Conservation (phyloP, 2,888 invertebrate genomes). For the Piscicola geometra region DNA sequence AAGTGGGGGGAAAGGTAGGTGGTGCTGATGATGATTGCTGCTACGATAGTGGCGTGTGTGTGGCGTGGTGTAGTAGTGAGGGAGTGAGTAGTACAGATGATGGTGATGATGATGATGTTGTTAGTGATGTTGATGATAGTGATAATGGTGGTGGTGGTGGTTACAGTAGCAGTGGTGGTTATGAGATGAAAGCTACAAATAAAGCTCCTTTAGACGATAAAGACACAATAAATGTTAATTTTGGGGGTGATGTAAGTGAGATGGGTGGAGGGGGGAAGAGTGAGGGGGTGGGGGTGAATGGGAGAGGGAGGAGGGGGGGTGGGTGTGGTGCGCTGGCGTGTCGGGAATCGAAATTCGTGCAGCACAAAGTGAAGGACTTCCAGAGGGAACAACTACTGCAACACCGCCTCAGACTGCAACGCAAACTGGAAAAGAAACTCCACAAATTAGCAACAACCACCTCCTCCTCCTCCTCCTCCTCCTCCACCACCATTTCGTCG, state of each 20-base stretch:
- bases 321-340: not conserved
- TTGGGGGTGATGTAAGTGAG: not conserved
- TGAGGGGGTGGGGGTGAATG: not conserved
- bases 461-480: not conserved
- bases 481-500: not conserved
- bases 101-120: not conserved
- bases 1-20: too few species aligned
- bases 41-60: too few species aligned
- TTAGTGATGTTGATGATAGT: not conserved
- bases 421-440: not conserved
- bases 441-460: not conserved
- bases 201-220: too few species aligned
- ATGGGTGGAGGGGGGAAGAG: not conserved
- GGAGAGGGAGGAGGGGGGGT: not conserved
- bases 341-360: constrained; percentile 14
- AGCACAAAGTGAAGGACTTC: not conserved
- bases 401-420: not conserved
- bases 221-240: not conserved
- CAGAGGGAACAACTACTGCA: not conserved
- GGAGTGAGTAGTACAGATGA: not conserved
- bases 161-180: not conserved
- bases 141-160: not conserved
- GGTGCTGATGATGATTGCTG: not conserved
- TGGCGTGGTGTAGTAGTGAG: not conserved
- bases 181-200: too few species aligned